Evolutionary conservation across 1,140 invertebrate genomes (phyloP).

Genomic region (Chlorops oryzae): DNA sequence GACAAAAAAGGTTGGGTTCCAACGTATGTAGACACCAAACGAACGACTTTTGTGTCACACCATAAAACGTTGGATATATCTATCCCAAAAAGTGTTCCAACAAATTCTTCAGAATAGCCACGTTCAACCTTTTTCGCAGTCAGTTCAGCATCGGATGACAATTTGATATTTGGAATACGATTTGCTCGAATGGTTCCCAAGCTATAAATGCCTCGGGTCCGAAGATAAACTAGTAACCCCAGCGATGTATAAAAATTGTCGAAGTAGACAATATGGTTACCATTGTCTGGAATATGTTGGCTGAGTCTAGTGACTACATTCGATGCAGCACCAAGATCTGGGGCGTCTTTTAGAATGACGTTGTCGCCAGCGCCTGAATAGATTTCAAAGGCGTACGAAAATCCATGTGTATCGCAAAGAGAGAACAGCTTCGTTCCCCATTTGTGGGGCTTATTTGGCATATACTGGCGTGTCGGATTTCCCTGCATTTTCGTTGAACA

Average conservation of each 20-base stretch:
- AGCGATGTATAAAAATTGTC: slow-evolving; percentile 3
- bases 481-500: slow-evolving; percentile 1
- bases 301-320: background rate
- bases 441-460: background rate
- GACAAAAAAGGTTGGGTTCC: background rate
- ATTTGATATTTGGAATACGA: slow-evolving; percentile 1
- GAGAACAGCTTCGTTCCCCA: background rate
- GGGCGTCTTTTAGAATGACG: no score
- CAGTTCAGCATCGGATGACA: background rate
- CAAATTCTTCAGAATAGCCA: slow-evolving; percentile 4
- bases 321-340: background rate
- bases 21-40: slow-evolving; percentile 1
- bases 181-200: background rate
- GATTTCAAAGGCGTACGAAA: slow-evolving; percentile 1
- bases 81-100: background rate
- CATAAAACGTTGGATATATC: slow-evolving; percentile 6
- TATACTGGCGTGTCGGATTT: background rate
- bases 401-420: background rate
- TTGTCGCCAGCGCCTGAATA: no score
- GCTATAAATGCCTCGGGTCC: background rate
- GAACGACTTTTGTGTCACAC: slow-evolving; percentile 1
- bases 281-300: background rate
- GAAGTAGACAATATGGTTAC: slow-evolving; percentile 3
- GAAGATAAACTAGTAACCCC: background rate
- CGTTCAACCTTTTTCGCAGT: background rate